Conservation (phyloP, 2,113 vertebrate species). For the Sapayoa aenigma region DNA sequence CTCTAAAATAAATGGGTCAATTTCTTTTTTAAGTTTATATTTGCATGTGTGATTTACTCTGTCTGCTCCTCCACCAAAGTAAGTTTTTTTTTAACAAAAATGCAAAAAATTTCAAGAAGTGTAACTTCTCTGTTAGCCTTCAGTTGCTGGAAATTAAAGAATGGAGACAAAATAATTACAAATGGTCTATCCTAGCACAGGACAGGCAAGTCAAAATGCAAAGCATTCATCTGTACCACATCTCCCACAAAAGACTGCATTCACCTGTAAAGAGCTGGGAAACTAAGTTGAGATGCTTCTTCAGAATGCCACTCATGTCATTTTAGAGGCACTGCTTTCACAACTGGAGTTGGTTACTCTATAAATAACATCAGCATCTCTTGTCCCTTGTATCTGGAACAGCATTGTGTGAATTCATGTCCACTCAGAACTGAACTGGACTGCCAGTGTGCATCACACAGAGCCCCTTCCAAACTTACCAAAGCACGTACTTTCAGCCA, state of each 20-base stretch:
- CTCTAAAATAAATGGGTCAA: neutral
- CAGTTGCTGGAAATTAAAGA: neutral
- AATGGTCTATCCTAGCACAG: neutral
- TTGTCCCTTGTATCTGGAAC: neutral
- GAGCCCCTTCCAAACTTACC: neutral
- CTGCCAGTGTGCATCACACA: neutral
- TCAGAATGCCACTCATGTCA: neutral
- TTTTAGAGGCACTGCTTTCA: neutral
- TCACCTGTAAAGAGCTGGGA: neutral
- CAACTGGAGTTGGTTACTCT: neutral
- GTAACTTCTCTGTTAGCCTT: neutral
- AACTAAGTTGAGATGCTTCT: neutral
- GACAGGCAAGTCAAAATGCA: neutral
- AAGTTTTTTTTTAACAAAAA: neutral
- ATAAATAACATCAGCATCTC: neutral
- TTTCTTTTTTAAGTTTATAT: neutral
- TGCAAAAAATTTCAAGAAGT: neutral
- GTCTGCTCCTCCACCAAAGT: rapidly evolving
- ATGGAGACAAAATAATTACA: neutral
- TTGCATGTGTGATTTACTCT: neutral
- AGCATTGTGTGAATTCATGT: neutral
- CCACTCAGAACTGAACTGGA: neutral
- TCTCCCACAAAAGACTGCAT: neutral
- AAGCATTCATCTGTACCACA: neutral
- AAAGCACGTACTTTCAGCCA: neutral